Evolutionary conservation across 2,113 vertebrate species (phyloP), one percentile per base, ranked within the genome.

Genomic region (Cyrtonyx montezumae): DNA sequence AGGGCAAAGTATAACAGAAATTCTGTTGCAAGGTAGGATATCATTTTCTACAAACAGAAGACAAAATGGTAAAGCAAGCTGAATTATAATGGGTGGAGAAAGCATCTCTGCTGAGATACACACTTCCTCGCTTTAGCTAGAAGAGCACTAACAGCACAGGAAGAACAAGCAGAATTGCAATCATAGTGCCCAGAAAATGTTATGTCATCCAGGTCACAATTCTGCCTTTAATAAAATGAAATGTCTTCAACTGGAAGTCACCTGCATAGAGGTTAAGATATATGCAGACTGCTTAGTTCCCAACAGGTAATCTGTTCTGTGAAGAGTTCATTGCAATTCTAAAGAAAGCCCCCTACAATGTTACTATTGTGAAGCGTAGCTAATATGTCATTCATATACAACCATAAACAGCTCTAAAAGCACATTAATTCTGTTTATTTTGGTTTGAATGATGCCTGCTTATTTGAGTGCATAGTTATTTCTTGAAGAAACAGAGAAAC

Each of bases 401-500:
- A 16, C 25, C 87, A 79, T 55, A 91, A 93, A 77, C 75, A 91
- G 79, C 81, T 92, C 87, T 96, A 95, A 95, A 96, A 74, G 84
- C 30, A 36, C 81, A 84, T 88, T 66, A 86, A 88, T 88, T 87
- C 81, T 93, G 81, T 92, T 94, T 93, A 92, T 89, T 93, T 94
- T 92, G 71, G 74, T 94, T 92, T 67, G 79, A 92, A 78, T 1
- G 13, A 70, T 63, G 30, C 88, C 82, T 87, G 76, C 76, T 40
- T 68, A 90, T 69, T 90, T 62, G 84, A 96, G 82, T 84, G 79
- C 43, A 75, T 43, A 88, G 93, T 93, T 87, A 91, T 90, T 92
- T 94, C 75, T 96, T 75, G 88, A 92, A 94, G 94, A 96, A 88
- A 89, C 80, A 79, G 76, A 48, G 85, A 94, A 96, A 91, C 20